A percentile compares a stretch with the other conserved stretches of the same genome.
These are phyloP conservation scores for Polydrusus tereticollis DNA, from an alignment of 2,888 invertebrate genomes.

Conservation along the genomic window DNA sequence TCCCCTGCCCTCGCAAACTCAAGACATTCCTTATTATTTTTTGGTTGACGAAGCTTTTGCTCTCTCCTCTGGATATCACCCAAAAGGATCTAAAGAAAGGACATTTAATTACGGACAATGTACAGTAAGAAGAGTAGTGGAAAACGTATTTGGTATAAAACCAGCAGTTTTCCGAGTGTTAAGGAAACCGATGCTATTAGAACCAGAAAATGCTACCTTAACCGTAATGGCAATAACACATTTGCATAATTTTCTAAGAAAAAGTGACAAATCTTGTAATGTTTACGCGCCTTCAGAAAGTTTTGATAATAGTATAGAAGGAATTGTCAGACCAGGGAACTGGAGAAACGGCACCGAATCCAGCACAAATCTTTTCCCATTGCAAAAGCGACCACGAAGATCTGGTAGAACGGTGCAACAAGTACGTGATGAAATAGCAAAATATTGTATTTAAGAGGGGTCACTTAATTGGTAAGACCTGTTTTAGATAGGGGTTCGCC, in stretches of 20 bases:
- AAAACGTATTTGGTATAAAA: slow-evolving; percentile 47
- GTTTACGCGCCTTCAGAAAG: slow-evolving; percentile 28
- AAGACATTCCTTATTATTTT: too few relatives aligned
- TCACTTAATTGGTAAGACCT: too few relatives aligned
- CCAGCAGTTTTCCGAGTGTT: slow-evolving; percentile 45
- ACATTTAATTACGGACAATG: slow-evolving; percentile 44
- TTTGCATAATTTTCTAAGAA: slow-evolving; percentile 42
- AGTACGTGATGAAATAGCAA: too few relatives aligned
- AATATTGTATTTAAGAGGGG: too few relatives aligned
- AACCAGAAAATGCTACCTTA: slow-evolving; percentile 39
- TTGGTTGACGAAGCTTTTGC: too few relatives aligned
- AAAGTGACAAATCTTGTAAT: slow-evolving; percentile 11
- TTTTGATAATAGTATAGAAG: slow-evolving; percentile 30
- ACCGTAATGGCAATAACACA: slow-evolving; percentile 29
- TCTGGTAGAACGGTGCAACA: too few relatives aligned
- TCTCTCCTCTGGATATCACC: slow-evolving; percentile 42
- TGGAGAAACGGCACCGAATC: slow-evolving; percentile 18
- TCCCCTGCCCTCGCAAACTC: too few relatives aligned
- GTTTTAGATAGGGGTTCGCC: too few relatives aligned
- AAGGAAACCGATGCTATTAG: slow-evolving; percentile 34
- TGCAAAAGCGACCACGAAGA: too few relatives aligned
- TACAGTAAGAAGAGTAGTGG: slow-evolving; percentile 34
- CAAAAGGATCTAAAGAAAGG: slow-evolving; percentile 17
- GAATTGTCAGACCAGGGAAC: slow-evolving; percentile 13
- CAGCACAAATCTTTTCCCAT: too few relatives aligned